Evolutionary conservation across 92 coral and sea anemone species (phyloP).

Genomic region (Parazoanthus darwini): DNA sequence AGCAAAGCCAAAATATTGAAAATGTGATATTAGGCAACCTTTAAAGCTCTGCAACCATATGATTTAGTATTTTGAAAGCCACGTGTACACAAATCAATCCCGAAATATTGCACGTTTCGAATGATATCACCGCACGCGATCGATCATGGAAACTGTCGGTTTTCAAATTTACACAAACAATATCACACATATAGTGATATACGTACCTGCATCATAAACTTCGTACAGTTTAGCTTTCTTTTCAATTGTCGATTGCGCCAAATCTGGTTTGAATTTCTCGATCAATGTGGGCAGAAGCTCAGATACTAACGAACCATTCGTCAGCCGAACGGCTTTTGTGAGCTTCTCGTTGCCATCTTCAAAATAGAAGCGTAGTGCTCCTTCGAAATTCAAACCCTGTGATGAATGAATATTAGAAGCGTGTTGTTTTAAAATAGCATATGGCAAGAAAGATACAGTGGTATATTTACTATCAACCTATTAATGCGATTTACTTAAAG

Average conservation of each 20-base stretch:
- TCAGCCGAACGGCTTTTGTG: conserved; percentile 92
- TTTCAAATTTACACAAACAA: conserved; percentile 28
- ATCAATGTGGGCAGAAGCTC: conserved; percentile 92
- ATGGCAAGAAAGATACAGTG: background rate
- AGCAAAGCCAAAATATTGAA: background rate
- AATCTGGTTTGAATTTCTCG: conserved; percentile 95
- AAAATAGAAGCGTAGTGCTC: conserved; percentile 91
- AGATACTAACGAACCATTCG: conserved; percentile 77
- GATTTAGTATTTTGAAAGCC: background rate
- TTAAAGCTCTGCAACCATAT: background rate
- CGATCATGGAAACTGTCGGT: background rate
- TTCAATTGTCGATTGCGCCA: conserved; percentile 69
- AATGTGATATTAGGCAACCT: background rate
- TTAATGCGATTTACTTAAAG: background rate
- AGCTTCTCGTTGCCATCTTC: conserved; percentile 91
- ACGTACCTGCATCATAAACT: conserved; percentile 80
- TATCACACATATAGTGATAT: conserved; percentile 1
- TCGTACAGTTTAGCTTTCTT: conserved; percentile 90
- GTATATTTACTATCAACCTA: background rate
- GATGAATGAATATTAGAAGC: background rate
- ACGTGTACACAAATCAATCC: background rate
- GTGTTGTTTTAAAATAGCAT: conserved; percentile 3
- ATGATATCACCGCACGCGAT: conserved; percentile 13
- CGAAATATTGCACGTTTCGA: conserved; percentile 2
- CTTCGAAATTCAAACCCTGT: conserved; percentile 91